Percentiles rank a stretch among this genome's conserved stretches.
phyloP scores from a whole-genome alignment of 1,140 invertebrate genomes.

The Calephelis virginiensis region DNA sequence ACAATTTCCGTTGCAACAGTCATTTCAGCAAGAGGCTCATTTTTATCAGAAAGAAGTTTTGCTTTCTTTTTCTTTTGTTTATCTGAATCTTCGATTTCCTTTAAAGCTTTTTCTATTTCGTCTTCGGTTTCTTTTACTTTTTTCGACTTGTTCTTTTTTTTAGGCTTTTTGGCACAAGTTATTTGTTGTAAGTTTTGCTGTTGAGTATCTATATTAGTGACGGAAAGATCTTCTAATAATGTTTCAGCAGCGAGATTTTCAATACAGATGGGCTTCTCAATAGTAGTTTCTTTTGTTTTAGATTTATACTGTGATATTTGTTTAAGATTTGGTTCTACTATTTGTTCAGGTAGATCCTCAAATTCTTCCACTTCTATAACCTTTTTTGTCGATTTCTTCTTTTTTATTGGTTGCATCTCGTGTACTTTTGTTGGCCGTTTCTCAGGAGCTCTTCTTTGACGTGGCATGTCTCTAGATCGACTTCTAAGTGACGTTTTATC shows the following conservation, averaged over 20 bases:
- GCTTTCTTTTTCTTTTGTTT: conserved; percentile 58
- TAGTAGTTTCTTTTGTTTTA: conserved; percentile 25
- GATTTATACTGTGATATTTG: neutral
- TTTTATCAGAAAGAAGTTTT: conserved; percentile 28
- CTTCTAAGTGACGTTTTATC: conserved; percentile 53
- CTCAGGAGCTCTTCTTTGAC: conserved; percentile 59
- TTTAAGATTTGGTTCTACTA: conserved; percentile 22
- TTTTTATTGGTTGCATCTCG: conserved; percentile 53
- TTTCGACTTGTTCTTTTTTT: conserved; percentile 72
- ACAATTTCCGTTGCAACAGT: neutral
- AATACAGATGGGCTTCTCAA: conserved; percentile 18
- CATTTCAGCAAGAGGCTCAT: neutral
- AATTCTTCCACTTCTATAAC: conserved; percentile 68
- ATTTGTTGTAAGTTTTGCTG: conserved; percentile 19
- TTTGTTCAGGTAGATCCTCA: conserved; percentile 47
- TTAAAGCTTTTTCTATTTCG: conserved; percentile 78
- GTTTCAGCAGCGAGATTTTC: conserved; percentile 35
- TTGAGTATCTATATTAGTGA: conserved; percentile 25
- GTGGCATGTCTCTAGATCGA: conserved; percentile 68
- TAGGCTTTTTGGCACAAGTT: conserved; percentile 45
- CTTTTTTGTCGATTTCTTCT: conserved; percentile 62
- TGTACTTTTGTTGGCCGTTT: conserved; percentile 54
- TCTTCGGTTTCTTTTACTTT: conserved; percentile 69
- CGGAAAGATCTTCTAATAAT: conserved; percentile 42
- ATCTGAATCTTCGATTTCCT: conserved; percentile 73